Conservation (phyloP, 2,888 invertebrate species). For the Cheilosia scutellata region DNA sequence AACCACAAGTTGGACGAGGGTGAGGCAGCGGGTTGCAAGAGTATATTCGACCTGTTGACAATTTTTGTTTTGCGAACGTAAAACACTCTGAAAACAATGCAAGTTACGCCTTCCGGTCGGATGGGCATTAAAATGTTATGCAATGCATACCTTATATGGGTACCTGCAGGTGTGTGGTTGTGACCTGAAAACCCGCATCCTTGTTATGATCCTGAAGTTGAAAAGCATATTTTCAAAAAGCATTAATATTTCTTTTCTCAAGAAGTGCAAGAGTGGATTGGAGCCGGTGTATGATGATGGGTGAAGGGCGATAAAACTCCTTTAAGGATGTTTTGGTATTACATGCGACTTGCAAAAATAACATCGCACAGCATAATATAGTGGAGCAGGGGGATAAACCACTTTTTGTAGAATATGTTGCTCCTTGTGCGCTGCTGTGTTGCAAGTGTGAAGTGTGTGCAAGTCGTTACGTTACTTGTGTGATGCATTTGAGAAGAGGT, state of each 20-base stretch:
- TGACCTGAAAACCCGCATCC: conserved; percentile 62
- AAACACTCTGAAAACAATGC: conserved; percentile 39
- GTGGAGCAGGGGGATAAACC: conserved; percentile 17
- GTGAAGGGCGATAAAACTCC: conserved; percentile 48
- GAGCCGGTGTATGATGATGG: not conserved
- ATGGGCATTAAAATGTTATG: conserved; percentile 31
- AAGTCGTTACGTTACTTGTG: conserved; percentile 33
- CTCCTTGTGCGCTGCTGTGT: conserved; percentile 1
- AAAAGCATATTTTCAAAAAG: conserved; percentile 48
- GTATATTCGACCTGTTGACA: conserved; percentile 63
- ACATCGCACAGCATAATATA: not conserved
- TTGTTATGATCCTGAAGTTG: conserved; percentile 41
- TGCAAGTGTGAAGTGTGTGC: conserved; percentile 50
- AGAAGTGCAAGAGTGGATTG: conserved; percentile 27
- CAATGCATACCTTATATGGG: conserved; percentile 2
- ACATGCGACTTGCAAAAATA: conserved; percentile 24
- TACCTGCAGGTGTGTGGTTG: conserved; percentile 8
- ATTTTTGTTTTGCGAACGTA: conserved; percentile 36
- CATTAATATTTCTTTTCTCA: conserved; percentile 53
- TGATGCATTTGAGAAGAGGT: conserved; percentile 28
- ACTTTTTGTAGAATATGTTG: conserved; percentile 27
- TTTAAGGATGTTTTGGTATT: conserved; percentile 42
- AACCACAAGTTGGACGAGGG: conserved; percentile 14
- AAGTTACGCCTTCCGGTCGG: conserved; percentile 34
- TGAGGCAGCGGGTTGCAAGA: not conserved